Conservation (phyloP, 2,797 vertebrate genomes). For the Halcyon chelicuti region DNA sequence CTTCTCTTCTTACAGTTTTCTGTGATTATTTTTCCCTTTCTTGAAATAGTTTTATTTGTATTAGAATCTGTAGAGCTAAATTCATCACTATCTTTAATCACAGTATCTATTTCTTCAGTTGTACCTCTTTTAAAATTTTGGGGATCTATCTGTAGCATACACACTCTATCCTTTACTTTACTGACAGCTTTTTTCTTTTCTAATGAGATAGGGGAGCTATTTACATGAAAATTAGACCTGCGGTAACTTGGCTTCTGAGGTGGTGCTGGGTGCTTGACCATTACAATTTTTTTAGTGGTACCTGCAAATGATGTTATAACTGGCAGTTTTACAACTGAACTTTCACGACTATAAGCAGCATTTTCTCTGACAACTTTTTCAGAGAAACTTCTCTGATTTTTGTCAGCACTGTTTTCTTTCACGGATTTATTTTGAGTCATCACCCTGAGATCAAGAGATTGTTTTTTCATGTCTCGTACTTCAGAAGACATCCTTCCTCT, state of each 20-base stretch:
- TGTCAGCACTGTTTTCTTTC: neutral
- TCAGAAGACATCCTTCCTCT: neutral
- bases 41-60: neutral
- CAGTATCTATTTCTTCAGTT: neutral
- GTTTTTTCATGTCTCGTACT: neutral
- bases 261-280: slow-evolving; percentile 37
- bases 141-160: neutral
- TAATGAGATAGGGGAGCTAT: neutral
- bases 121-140: neutral
- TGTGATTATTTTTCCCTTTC: neutral
- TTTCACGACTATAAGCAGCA: neutral
- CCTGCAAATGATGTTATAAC: slow-evolving; percentile 71
- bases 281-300: slow-evolving; percentile 63
- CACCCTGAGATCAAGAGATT: neutral
- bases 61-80: neutral
- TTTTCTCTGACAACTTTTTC: neutral
- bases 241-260: neutral
- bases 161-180: neutral
- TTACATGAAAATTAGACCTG: neutral
- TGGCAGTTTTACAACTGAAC: slow-evolving; percentile 30
- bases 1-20: neutral
- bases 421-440: slow-evolving; percentile 23
- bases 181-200: neutral
- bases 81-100: neutral
- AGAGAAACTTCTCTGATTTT: neutral